These are phyloP conservation scores for Pseudorhiza aurosa DNA, from an alignment of 30 jellyfish, hydroid and myxozoan species.

Conservation along the genomic window DNA sequence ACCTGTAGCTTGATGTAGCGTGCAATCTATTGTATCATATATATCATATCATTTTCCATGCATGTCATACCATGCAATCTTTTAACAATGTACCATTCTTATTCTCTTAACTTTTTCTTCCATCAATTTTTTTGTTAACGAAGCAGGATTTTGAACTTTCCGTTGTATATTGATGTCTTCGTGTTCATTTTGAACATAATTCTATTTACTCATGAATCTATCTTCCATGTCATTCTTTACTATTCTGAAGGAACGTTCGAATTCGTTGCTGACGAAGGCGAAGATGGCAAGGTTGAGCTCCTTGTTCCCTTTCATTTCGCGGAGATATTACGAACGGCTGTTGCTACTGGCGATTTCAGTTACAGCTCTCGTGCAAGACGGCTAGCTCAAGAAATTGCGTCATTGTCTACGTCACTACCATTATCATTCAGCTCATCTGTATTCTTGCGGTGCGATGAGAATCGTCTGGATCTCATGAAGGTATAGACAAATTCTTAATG, in stretches of 20 bases:
- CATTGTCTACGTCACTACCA: conserved; percentile 94
- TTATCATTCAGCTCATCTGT: conserved; percentile 90
- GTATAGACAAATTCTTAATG: too few species aligned
- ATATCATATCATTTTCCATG: too few species aligned
- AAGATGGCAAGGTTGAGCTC: conserved; percentile 87
- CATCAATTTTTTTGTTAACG: too few species aligned
- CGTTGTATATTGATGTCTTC: too few species aligned
- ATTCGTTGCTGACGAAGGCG: conserved; percentile 80
- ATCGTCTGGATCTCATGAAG: conserved; percentile 96
- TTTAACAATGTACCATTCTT: too few species aligned
- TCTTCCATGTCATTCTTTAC: too few species aligned
- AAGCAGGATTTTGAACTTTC: too few species aligned
- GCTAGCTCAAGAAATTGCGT: conserved; percentile 96
- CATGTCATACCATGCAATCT: background rate
- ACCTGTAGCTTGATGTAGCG: too few species aligned
- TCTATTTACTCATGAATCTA: background rate
- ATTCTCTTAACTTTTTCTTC: too few species aligned
- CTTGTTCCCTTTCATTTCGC: conserved; percentile 87
- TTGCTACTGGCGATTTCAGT: conserved; percentile 64
- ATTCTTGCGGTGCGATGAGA: conserved; percentile 90
- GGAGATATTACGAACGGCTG: conserved; percentile 63
- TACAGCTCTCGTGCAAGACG: conserved; percentile 86
- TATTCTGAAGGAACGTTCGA: conserved; percentile 80
- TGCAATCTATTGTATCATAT: too few species aligned
- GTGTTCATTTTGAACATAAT: background rate